Conservation (phyloP, 2,797 vertebrate species). For the Acanthornis magna region DNA sequence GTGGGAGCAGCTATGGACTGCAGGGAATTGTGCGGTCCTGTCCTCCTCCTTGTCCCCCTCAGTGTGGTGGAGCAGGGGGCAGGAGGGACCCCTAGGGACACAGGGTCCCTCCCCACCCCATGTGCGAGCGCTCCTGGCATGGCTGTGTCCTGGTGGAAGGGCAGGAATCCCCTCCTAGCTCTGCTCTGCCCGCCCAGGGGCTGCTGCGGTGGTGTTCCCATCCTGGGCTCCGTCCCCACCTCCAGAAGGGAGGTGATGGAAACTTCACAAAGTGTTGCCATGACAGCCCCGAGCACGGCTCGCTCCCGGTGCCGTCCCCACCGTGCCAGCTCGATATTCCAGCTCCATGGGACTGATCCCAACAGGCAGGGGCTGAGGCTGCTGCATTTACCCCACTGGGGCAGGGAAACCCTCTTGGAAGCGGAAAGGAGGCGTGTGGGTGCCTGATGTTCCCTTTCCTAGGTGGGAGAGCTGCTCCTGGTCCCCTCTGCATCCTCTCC, state of each 20-base stretch:
- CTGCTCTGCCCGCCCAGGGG: neutral
- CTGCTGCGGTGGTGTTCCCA: neutral
- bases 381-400: neutral
- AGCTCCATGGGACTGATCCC: no score
- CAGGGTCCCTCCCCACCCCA: neutral
- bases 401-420: neutral
- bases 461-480: neutral
- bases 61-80: accelerated
- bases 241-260: neutral
- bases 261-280: neutral
- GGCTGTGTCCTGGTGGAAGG: accelerated
- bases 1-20: neutral
- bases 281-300: neutral
- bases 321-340: neutral
- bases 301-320: neutral
- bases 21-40: neutral
- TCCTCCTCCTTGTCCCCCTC: no score
- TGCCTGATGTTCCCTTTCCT: neutral
- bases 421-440: neutral
- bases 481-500: neutral
- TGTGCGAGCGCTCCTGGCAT: neutral
- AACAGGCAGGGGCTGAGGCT: neutral
- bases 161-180: neutral
- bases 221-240: neutral
- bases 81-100: neutral